Percentiles rank a stretch among this genome's conserved stretches.
Conservation (phyloP, 2,888 invertebrate species). For the Eristalis intricaria region DNA sequence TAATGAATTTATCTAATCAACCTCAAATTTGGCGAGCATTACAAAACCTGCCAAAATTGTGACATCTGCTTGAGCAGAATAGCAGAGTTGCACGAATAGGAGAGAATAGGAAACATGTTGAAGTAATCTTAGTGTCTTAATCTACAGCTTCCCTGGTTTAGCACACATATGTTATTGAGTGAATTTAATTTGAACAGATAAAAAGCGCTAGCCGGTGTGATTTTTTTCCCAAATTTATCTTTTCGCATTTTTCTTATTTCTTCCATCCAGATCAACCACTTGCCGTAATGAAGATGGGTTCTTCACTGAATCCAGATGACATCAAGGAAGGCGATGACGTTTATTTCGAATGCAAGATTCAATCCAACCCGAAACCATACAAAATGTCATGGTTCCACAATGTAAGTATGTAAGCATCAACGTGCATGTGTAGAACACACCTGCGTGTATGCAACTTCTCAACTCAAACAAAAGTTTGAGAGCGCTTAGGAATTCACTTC, state of each 20-base stretch:
- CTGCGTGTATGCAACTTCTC: background rate
- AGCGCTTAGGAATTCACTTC: background rate
- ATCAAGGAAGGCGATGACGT: conserved; percentile 95
- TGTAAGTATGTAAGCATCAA: conserved; percentile 83
- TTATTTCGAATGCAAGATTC: conserved; percentile 93
- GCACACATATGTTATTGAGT: background rate
- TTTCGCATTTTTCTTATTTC: conserved; percentile 69
- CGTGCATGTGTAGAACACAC: background rate
- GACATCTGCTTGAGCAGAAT: too few relatives aligned
- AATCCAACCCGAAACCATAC: conserved; percentile 91
- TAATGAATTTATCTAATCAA: too few relatives aligned
- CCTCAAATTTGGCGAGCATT: too few relatives aligned
- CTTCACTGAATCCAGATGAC: conserved; percentile 91
- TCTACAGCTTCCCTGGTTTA: too few relatives aligned
- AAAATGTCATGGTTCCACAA: conserved; percentile 94
- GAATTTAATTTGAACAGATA: too few relatives aligned
- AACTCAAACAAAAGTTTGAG: background rate
- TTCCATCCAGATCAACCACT: conserved; percentile 87
- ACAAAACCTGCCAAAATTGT: too few relatives aligned
- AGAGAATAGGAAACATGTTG: too few relatives aligned
- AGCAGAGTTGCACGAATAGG: too few relatives aligned
- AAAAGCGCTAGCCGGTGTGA: too few relatives aligned
- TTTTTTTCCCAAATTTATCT: too few relatives aligned
- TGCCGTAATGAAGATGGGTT: conserved; percentile 91
- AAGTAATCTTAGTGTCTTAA: too few relatives aligned